Conservation (phyloP, 2,797 vertebrate species). For the Anomalospiza imberbis region DNA sequence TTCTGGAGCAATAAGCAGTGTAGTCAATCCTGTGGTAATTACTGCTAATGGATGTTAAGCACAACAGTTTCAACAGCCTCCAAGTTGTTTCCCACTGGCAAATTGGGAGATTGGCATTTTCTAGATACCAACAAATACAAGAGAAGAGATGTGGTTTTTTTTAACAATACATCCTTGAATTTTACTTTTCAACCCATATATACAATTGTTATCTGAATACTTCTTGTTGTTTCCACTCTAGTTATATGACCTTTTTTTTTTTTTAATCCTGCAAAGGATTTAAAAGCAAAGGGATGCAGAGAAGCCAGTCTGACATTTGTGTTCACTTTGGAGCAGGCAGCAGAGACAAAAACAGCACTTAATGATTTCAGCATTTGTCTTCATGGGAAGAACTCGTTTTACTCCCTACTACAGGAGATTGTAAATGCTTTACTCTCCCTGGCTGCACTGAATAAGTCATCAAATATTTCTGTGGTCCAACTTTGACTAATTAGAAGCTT, state of each 20-base stretch:
- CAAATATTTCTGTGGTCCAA: background rate
- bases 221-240: background rate
- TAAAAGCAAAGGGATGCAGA: background rate
- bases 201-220: background rate
- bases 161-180: background rate
- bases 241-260: background rate
- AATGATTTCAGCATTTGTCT: background rate
- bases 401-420: background rate
- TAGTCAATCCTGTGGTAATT: background rate
- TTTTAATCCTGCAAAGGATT: background rate
- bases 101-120: background rate
- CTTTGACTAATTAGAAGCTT: background rate
- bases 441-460: background rate
- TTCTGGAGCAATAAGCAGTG: background rate
- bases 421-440: background rate
- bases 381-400: background rate
- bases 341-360: background rate
- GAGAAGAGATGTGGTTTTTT: background rate
- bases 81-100: background rate
- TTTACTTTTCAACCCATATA: background rate
- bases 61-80: background rate
- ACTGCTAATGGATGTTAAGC: background rate
- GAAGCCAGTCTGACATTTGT: background rate
- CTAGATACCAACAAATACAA: background rate
- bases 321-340: background rate